Percentiles rank a stretch among this genome's conserved stretches.
phyloP scores from a whole-genome alignment of 2,113 vertebrate species.

The Baryphthengus martii region DNA sequence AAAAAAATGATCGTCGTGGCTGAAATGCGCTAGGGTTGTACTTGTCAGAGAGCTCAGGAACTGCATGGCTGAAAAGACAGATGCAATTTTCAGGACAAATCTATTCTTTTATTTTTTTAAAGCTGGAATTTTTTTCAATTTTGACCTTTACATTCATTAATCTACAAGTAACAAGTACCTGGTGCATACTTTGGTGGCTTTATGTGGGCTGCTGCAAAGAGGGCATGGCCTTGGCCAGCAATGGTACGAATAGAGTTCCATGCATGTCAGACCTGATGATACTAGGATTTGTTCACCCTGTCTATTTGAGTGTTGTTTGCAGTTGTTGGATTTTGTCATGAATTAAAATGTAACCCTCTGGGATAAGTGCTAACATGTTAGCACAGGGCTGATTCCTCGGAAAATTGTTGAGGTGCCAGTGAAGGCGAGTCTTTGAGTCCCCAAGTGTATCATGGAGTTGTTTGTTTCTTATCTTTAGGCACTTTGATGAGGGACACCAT shows the following conservation, averaged over 20 bases:
- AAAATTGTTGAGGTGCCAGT: not conserved
- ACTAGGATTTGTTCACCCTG: not conserved
- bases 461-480: not conserved
- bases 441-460: not conserved
- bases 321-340: not conserved
- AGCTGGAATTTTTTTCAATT: not conserved
- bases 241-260: not conserved
- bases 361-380: not conserved
- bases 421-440: not conserved
- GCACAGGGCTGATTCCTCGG: not conserved
- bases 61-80: not conserved
- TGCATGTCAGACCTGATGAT: not conserved
- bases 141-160: not conserved
- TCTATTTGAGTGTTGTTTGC: not conserved
- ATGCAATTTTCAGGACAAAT: not conserved
- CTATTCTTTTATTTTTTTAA: not conserved
- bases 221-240: not conserved
- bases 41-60: not conserved
- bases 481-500: not conserved
- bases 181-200: accelerated
- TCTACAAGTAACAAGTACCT: not conserved
- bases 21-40: not conserved
- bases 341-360: not conserved
- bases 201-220: not conserved
- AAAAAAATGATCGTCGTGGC: not conserved